Evolutionary conservation across 2,113 vertebrate species (phyloP), one percentile per base, ranked within the genome.

Genomic region (Thalassoma bifasciatum): DNA sequence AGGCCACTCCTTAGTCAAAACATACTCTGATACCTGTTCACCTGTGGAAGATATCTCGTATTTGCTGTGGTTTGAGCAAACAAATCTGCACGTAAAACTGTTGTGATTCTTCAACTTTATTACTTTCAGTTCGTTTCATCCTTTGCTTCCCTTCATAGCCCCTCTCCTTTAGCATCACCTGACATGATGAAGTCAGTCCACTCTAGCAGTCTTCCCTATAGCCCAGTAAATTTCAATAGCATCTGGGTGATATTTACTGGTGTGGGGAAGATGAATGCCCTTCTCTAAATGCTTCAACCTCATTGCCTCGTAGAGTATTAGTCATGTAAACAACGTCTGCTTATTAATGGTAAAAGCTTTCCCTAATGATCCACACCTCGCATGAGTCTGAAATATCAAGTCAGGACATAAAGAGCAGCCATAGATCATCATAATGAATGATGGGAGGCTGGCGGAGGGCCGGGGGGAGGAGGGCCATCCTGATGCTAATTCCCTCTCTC

Each of bases 271-370:
- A 92, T 90, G 60, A 79, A 92, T 92, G 85, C 34, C 75, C 77
- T 70, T 40, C 79, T 91, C 77, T 82, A 88, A 89, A 88, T 82
- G 86, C 87, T 85, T 85, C 85, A 86, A 83, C 88, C 92, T 89
- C 91, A 88, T 86, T 91, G 92, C 89, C 81, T 88, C 68, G 79
- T 60, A 60, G 76, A 89, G 71, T 87, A 91, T 92, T 92, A 87
- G 75, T 92, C 87, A 89, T 91, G 90, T 90, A 93, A 93, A 93
- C 87, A 89, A 84, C 82, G 71, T 83, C 81, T 79, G 85, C 72
- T 92, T 92, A 90, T 91, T 91, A 93, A 93, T 92, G 90, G 86
- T 85, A 86, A 92, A 92, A 91, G 89, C 88, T 92, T 87, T 89
- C 85, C 79, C 89, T 92, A 92, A 93, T 93, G 91, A 93, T 85